Base-by-base conservation (phyloP, 2,888 invertebrate genomes). In the Enchytraeus crypticus region DNA sequence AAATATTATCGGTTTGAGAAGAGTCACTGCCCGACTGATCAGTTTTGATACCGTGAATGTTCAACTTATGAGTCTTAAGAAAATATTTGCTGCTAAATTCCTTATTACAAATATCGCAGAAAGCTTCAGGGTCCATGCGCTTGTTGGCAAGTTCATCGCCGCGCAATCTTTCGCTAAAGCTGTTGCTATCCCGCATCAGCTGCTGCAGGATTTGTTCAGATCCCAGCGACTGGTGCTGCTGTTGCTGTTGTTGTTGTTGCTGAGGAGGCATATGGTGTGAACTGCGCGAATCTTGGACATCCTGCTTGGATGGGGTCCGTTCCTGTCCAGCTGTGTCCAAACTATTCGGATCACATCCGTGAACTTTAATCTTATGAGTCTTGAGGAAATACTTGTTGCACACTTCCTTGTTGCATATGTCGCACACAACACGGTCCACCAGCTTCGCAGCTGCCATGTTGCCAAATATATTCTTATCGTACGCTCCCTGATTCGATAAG, bases 381-480 rank as follows among this genome's bases (percentile, higher is more conserved):
- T 96, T 92, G 88, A 98, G 92, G 81, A 98, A 98, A 79, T 98
- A 98, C 80, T 98, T 98, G 83, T 98, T 98, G 83, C 97, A 98
- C 70, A 98, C 82, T 81, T 97, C 96, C 81, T 96, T 96, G 82
- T 96, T 95, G 81, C 96, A 96, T 67, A 96, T 92, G 78, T 95
- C 93, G 78, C 96, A 96, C 32, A 72, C 72, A 23, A 77, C 77
- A 26, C 78, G 71, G 62, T 79, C 78, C 29, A 78, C 78, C 49
- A 78, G 69, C 66, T 77, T 78, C 26, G 78, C 77, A 23, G 77
- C 77, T n/a, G 75, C 73, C 76, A 77, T 76, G 66, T 73, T 75
- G 47, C 74, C 72, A 67, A 77, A 76, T 72, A 76, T 75, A 27
- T 74, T 55, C 21, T 38, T 45, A 14, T 51, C 51, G 14, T 51